Percentiles rank a stretch among this genome's conserved stretches.
These are phyloP conservation scores for Sciaenops ocellatus DNA, from an alignment of 2,797 vertebrate genomes.

Conservation along the genomic window DNA sequence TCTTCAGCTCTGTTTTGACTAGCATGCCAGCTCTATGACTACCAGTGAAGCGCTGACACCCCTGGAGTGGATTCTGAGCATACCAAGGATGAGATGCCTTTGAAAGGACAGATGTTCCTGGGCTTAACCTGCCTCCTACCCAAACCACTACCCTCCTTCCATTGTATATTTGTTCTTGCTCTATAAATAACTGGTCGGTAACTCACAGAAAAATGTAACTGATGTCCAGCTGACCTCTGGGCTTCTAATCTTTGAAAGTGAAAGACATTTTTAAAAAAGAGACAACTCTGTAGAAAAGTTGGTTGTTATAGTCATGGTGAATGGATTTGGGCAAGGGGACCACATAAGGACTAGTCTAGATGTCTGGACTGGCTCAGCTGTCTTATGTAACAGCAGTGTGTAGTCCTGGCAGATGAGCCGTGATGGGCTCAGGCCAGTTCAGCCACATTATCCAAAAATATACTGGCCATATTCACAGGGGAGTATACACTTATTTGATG, in stretches of 20 bases:
- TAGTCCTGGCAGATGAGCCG: conserved; percentile 71
- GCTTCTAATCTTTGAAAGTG: conserved; percentile 60
- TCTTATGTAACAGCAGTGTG: conserved; percentile 74
- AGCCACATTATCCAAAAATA: conserved; percentile 76
- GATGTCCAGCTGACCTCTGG: conserved; percentile 70
- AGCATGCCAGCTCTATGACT: conserved; percentile 85
- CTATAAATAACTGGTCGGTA: conserved; percentile 82
- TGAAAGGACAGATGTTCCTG: conserved; percentile 84
- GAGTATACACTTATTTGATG: conserved; percentile 49
- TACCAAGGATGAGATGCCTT: conserved; percentile 81
- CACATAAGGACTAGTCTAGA: conserved; percentile 72
- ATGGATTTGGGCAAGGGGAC: conserved; percentile 64
- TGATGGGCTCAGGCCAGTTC: conserved; percentile 63
- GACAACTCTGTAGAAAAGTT: conserved; percentile 32
- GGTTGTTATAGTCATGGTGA: conserved; percentile 67
- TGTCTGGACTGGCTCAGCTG: conserved; percentile 66
- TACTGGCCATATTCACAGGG: conserved; percentile 53
- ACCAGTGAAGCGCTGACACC: conserved; percentile 83
- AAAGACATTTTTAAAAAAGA: conserved; percentile 35
- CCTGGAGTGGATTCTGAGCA: conserved; percentile 86
- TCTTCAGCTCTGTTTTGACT: conserved; percentile 84
- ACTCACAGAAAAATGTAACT: conserved; percentile 71
- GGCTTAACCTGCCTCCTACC: conserved; percentile 71
- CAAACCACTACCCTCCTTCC: conserved; percentile 69
- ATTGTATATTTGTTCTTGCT: conserved; percentile 82